phyloP scores from a whole-genome alignment of 1,140 invertebrate genomes.

The Venustaconcha ellipsiformis region DNA sequence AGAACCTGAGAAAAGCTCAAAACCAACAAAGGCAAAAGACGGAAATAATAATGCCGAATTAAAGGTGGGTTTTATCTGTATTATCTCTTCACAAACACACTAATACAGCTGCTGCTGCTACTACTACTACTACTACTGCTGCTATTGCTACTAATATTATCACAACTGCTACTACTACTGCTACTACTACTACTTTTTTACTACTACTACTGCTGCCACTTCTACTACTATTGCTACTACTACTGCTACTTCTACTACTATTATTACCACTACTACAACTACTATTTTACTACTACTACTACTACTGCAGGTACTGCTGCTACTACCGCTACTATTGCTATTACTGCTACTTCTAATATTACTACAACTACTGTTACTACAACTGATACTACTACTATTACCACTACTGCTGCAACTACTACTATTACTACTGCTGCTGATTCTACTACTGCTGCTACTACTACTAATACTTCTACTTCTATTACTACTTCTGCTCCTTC shows the following conservation, averaged over 20 bases:
- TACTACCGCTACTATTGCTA: not conserved
- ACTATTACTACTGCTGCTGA: no score
- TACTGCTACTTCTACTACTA: not conserved
- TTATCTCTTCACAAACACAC: not conserved
- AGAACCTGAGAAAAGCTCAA: no score
- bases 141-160: not conserved
- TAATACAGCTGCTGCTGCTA: conserved; percentile 3
- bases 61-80: not conserved
- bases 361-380: not conserved
- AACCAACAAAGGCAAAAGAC: no score
- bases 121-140: conserved; percentile 12
- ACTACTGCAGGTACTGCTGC: no score
- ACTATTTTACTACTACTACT: not conserved
- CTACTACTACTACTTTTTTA: not conserved
- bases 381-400: not conserved
- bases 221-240: not conserved
- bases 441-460: not conserved
- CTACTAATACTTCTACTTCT: not conserved
- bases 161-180: not conserved
- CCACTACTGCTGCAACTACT: not conserved
- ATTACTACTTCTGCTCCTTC: not conserved
- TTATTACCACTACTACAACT: no score
- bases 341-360: not conserved
- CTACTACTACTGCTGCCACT: not conserved
- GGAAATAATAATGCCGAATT: no score